phyloP scores from a whole-genome alignment of 2,113 vertebrate species.

The Rhadina sibilatrix region DNA sequence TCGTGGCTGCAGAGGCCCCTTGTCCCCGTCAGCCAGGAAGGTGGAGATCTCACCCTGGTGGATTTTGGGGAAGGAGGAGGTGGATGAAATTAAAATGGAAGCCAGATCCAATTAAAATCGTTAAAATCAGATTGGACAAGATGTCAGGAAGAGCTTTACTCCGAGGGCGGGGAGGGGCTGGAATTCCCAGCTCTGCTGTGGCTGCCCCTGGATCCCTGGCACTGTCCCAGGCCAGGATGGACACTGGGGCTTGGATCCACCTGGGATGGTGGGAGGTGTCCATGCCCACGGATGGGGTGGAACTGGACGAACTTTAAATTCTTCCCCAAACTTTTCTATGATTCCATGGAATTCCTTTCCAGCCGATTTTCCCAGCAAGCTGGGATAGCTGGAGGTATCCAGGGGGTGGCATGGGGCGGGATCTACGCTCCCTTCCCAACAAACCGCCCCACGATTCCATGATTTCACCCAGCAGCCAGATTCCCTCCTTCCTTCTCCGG shows the following conservation, averaged over 20 bases:
- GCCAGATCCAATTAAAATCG: background rate
- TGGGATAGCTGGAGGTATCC: background rate
- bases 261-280: fast-evolving
- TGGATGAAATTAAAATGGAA: background rate
- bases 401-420: background rate
- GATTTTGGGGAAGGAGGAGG: background rate
- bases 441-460: background rate
- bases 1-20: background rate
- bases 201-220: background rate
- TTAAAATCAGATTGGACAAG: background rate
- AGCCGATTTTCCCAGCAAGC: background rate
- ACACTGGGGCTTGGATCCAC: fast-evolving
- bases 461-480: background rate
- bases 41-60: background rate
- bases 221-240: background rate
- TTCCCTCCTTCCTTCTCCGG: fast-evolving
- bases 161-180: background rate
- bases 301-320: fast-evolving
- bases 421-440: background rate
- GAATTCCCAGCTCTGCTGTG: background rate
- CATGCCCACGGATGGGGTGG: background rate
- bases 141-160: background rate
- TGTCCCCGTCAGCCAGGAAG: background rate
- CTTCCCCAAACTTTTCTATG: background rate
- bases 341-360: background rate